Base-by-base conservation (phyloP, 1,140 invertebrate species). In the Leptinotarsa defecta region DNA sequence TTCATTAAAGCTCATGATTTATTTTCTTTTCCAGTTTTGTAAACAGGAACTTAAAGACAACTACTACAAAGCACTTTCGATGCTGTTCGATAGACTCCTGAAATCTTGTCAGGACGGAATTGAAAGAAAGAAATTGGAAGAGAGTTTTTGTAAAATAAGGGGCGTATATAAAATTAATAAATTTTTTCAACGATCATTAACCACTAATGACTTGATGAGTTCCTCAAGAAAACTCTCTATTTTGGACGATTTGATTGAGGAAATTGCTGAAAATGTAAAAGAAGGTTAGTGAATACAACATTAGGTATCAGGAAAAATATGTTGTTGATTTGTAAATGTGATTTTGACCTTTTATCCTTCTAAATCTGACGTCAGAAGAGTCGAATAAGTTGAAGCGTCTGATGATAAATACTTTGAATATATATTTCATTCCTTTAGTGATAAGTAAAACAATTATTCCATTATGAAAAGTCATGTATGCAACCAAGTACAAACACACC, bases 111-210 rank as follows among this genome's bases (percentile, higher is more conserved):
- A 22, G 13, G 24, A 5, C 2, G 61, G 49, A 20, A 43, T 64
- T 27, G 48, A 77, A 24, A 57, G 49, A 20, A 11, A 27, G 15
- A n/a, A 13, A 15, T 64, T 70, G 3, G 52, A 75, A 70, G 74
- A 75, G 34, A 34, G 52, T 52, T 57, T 43, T 15, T 17, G 19
- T 17, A 57, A 68, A 27, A 48, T 75, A 20, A 72, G 70, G 57
- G 71, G 71, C n/a, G 70, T 73, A 3, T 68, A 68, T 65, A 65
- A 76, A 11, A 57, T 76, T n/a, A 72, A 67, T 17, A 68, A 73
- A 72, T 17, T 67, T 19, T 73, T 76, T 24, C 4, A n/a, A 5
- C 20, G 48, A 15, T 57, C 64, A 4, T 13, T 68, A 27, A 67
- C 63, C 8, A 24, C 70, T 17, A 3, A 73, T 15, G 20, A 71